Percentiles rank a stretch among this genome's conserved stretches.
These are phyloP conservation scores for Pseudococcus viburni DNA, from an alignment of 2,888 invertebrate genomes.

Conservation along the genomic window DNA sequence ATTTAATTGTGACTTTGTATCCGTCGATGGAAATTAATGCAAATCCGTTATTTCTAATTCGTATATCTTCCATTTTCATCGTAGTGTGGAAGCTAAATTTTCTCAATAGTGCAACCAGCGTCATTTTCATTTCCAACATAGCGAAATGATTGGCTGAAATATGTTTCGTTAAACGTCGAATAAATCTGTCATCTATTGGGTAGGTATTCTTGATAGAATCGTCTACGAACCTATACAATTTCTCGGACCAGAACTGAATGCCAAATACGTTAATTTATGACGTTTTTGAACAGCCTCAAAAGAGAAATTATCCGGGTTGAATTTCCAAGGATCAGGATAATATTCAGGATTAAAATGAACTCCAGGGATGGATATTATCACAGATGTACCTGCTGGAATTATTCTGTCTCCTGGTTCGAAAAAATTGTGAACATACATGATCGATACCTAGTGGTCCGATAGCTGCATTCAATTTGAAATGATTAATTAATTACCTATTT, in stretches of 20 bases:
- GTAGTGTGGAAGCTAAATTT: too few species aligned
- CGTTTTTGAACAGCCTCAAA: conserved; percentile 49
- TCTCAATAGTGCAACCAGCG: too few species aligned
- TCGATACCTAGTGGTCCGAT: neutral
- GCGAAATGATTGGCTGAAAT: too few species aligned
- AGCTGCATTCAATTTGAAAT: neutral
- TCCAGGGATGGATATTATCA: conserved; percentile 32
- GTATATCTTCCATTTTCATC: too few species aligned
- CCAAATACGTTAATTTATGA: conserved; percentile 46
- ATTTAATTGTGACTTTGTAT: too few species aligned
- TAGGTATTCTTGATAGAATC: too few species aligned
- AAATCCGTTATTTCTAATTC: too few species aligned
- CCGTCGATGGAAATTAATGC: too few species aligned
- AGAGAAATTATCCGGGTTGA: conserved; percentile 55
- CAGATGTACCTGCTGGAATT: conserved; percentile 23
- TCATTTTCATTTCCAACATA: too few species aligned
- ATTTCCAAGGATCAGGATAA: conserved; percentile 50
- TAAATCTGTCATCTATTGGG: too few species aligned
- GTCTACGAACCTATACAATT: conserved; percentile 58
- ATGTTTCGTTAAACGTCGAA: too few species aligned
- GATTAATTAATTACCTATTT: conserved; percentile 27
- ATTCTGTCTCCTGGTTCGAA: neutral
- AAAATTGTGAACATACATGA: neutral
- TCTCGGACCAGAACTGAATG: conserved; percentile 49
- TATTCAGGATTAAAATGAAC: conserved; percentile 53